Base-by-base conservation (phyloP, 2,888 invertebrate species). In the Diadegma fenestrale region DNA sequence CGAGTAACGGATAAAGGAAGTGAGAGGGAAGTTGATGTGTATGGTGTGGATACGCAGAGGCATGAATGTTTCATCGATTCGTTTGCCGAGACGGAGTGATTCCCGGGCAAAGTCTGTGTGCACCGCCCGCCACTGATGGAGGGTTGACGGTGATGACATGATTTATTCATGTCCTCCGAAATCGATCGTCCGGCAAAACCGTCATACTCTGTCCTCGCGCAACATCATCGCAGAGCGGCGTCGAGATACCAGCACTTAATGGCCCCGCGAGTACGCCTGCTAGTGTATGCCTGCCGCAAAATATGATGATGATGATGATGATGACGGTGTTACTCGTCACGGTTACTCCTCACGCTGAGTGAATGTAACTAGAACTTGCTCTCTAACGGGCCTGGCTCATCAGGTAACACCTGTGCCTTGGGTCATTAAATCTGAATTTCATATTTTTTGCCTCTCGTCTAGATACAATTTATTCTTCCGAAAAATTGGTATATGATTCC, bases 131-230 rank as follows among this genome's bases (percentile, higher is more conserved):
- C 68, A 79, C 83, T 88, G 87, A 87, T 87, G 86, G 88, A 81
- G 87, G 88, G 87, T 86, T 87, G 88, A 88, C 85, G 85, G 80
- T 87, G 88, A 88, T 88, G 88, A 87, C 87, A 88, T 88, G 87
- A 88, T 88, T 88, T 88, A 86, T 88, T 87, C 87, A 87, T 88
- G 87, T 85, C 82, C 80, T 82, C 76, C 80, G 82, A 86, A 88
- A 86, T 88, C 85, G 84, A 87, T 87, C 86, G 86, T 82, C 83
- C 77, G 84, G 80, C 86, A 80, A 80, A 80, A 81, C 77, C 86
- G 79, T 80, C 73, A 61, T 79, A 79, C 71, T 66, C 77, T 79
- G 72, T 58, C 64, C 77, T 22, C 64, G 75, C 80, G 75, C 79
- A 45, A 79, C 82, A 85, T 78, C 82, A 79, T 82, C 66, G 66